Evolutionary conservation across 2,113 vertebrate species (phyloP).

Genomic region (Lathamus discolor): DNA sequence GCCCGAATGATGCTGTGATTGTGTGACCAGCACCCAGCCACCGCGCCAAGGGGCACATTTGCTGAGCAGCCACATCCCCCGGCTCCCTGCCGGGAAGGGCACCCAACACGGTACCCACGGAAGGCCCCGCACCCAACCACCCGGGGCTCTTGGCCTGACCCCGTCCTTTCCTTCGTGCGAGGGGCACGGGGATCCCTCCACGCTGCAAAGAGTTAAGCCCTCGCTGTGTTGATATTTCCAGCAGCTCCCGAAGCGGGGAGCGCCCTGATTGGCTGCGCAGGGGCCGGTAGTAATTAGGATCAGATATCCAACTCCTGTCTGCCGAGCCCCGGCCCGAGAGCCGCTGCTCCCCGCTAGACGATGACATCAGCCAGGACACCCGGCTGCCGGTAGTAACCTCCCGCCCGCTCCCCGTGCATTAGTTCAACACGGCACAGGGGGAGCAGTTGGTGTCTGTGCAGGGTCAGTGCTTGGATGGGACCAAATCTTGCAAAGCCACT

Average conservation of each 20-base stretch:
- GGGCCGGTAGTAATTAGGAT: constrained; percentile 80
- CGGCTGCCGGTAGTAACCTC: constrained; percentile 70
- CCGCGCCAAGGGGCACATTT: neutral
- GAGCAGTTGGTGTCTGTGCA: constrained; percentile 81
- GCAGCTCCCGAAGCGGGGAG: constrained; percentile 44
- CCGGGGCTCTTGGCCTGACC: rapidly evolving
- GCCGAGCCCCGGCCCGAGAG: constrained; percentile 74
- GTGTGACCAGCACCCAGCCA: neutral
- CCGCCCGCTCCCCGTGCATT: constrained; percentile 71
- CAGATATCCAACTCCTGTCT: constrained; percentile 80
- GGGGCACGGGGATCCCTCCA: neutral
- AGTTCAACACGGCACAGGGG: constrained; percentile 76
- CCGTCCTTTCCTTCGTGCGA: rapidly evolving
- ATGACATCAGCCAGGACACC: constrained; percentile 82
- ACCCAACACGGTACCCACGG: rapidly evolving
- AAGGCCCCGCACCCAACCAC: rapidly evolving
- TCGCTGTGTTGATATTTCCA: constrained; percentile 26
- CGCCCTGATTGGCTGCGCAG: constrained; percentile 74
- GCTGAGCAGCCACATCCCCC: rapidly evolving
- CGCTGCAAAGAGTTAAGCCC: constrained; percentile 69
- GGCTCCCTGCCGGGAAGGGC: rapidly evolving
- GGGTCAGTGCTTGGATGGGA: constrained; percentile 84
- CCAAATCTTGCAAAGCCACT: constrained; percentile 74
- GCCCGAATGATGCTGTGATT: neutral
- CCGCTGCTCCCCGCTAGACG: constrained; percentile 68